Evolutionary conservation across 2,797 vertebrate genomes (phyloP).

Genomic region (Pangasius krempfi): DNA sequence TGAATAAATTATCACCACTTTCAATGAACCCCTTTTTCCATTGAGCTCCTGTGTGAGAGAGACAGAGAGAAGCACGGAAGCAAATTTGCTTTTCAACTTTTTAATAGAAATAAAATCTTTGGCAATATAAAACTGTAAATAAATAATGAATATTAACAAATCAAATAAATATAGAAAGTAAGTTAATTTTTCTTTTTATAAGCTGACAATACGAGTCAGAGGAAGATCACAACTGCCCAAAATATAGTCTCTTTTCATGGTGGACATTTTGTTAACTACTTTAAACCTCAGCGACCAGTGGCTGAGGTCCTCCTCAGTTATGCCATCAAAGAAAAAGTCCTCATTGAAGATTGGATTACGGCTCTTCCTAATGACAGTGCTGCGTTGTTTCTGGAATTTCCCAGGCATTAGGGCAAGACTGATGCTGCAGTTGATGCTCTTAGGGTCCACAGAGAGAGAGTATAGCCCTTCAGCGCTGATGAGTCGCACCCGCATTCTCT

Average conservation of each 20-base stretch:
- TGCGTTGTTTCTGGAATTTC: slow-evolving; percentile 83
- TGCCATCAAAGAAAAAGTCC: slow-evolving; percentile 88
- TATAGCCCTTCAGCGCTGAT: slow-evolving; percentile 85
- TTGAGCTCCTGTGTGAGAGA: neutral
- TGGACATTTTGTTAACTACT: slow-evolving; percentile 84
- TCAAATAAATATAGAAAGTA: slow-evolving; percentile 55
- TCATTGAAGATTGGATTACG: slow-evolving; percentile 88
- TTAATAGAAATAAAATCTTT: slow-evolving; percentile 67
- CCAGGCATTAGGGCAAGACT: slow-evolving; percentile 82
- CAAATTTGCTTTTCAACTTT: slow-evolving; percentile 55
- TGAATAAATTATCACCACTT: slow-evolving; percentile 47
- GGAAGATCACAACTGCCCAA: slow-evolving; percentile 76
- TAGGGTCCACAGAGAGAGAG: slow-evolving; percentile 73
- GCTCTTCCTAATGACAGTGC: slow-evolving; percentile 85
- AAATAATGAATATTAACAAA: slow-evolving; percentile 61
- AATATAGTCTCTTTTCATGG: slow-evolving; percentile 83
- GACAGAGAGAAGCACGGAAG: slow-evolving; percentile 50
- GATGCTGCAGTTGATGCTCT: slow-evolving; percentile 84
- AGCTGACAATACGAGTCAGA: slow-evolving; percentile 71
- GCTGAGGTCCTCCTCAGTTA: slow-evolving; percentile 79
- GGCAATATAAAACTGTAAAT: slow-evolving; percentile 68
- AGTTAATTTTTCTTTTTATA: slow-evolving; percentile 43
- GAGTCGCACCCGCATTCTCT: slow-evolving; percentile 84
- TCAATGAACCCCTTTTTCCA: neutral
- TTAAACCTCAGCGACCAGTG: slow-evolving; percentile 81